Evolutionary conservation across 2,797 vertebrate species (phyloP).

Genomic region (Garrulus glandarius): DNA sequence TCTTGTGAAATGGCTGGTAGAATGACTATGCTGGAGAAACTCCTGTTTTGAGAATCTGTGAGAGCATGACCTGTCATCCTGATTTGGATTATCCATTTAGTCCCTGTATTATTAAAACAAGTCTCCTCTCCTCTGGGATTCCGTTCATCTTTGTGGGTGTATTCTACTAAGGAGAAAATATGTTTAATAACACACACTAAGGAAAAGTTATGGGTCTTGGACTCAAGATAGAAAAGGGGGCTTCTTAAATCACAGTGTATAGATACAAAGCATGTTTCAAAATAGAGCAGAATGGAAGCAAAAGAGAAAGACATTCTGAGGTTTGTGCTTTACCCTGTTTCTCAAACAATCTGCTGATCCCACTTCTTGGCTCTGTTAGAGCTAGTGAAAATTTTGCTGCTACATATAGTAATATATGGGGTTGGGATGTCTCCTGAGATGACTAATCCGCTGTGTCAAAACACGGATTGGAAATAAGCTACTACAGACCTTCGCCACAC

Average conservation of each 20-base stretch:
- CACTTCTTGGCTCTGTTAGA: neutral
- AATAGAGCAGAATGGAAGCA: neutral
- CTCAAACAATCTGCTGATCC: neutral
- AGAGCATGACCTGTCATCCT: constrained; percentile 42
- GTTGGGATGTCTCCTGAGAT: neutral
- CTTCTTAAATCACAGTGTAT: neutral
- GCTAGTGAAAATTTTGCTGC: neutral
- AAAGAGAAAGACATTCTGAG: neutral
- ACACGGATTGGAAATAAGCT: neutral
- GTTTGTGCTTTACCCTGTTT: neutral
- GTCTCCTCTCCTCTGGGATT: neutral
- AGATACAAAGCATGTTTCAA: neutral
- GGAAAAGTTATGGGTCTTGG: neutral
- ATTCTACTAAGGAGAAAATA: neutral
- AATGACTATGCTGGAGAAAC: neutral
- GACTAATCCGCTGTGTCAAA: neutral
- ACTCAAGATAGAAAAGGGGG: neutral
- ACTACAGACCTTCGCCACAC: neutral
- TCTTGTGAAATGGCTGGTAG: constrained; percentile 49
- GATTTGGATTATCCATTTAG: constrained; percentile 43
- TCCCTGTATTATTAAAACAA: constrained; percentile 1
- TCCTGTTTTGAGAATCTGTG: neutral
- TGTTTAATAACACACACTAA: neutral
- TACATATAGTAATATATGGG: neutral
- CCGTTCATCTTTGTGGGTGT: neutral